These are phyloP conservation scores for Aphelinus certus DNA, from an alignment of 1,140 invertebrate genomes.

Conservation along the genomic window DNA sequence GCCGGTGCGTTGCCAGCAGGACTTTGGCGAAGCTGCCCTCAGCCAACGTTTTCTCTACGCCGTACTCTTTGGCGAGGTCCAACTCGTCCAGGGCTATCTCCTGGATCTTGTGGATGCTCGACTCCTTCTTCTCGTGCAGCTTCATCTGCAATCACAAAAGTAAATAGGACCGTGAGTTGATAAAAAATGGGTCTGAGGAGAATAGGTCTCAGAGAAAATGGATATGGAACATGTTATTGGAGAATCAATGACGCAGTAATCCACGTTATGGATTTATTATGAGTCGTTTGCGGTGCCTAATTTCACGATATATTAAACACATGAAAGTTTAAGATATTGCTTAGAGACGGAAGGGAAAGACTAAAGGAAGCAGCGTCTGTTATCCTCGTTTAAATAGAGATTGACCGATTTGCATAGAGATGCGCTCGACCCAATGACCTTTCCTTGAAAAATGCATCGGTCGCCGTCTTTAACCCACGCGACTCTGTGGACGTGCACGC, in stretches of 20 bases:
- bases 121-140: constrained; percentile 62
- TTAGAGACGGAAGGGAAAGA: too few relatives aligned
- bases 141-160: constrained; percentile 55
- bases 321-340: too few relatives aligned
- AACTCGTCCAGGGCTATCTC: constrained; percentile 69
- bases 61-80: constrained; percentile 72
- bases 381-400: too few relatives aligned
- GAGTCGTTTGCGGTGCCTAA: too few relatives aligned
- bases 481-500: not conserved
- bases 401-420: not conserved
- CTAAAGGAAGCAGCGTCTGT: too few relatives aligned
- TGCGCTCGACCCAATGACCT: constrained; percentile 12
- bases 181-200: too few relatives aligned
- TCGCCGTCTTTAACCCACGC: not conserved
- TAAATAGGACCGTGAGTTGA: too few relatives aligned
- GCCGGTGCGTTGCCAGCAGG: constrained; percentile 69
- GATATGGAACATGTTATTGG: too few relatives aligned
- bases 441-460: not conserved
- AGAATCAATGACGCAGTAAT: too few relatives aligned
- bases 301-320: too few relatives aligned
- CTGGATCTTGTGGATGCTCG: constrained; percentile 66
- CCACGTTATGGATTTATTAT: too few relatives aligned
- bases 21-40: constrained; percentile 79
- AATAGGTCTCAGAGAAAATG: too few relatives aligned
- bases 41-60: constrained; percentile 72